Conservation (phyloP, 2,888 invertebrate species). For the Erynnis tages region DNA sequence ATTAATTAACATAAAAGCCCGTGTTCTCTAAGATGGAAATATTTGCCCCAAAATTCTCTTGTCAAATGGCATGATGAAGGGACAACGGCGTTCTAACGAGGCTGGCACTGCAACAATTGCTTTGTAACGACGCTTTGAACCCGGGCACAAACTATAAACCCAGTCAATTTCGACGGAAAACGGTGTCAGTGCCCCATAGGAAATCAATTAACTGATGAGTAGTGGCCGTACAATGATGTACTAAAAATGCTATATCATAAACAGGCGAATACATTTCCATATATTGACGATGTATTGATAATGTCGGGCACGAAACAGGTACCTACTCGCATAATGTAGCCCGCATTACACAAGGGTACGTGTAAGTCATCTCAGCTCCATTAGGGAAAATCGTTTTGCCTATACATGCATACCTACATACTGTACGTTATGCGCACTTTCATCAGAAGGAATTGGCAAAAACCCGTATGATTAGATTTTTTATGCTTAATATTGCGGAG, state of each 20-base stretch:
- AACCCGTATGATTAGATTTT: slow-evolving; percentile 23
- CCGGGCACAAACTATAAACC: slow-evolving; percentile 30
- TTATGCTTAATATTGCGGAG: slow-evolving; percentile 7
- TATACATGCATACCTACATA: slow-evolving; percentile 2
- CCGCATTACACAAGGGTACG: slow-evolving; percentile 25
- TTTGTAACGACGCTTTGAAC: slow-evolving; percentile 31
- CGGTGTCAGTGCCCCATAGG: slow-evolving; percentile 1
- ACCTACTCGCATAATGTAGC: slow-evolving; percentile 18
- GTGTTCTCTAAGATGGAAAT: neutral
- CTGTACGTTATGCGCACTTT: neutral
- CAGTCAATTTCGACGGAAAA: slow-evolving; percentile 23
- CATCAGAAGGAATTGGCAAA: slow-evolving; percentile 17
- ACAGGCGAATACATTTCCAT: slow-evolving; percentile 16
- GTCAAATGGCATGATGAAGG: slow-evolving; percentile 24
- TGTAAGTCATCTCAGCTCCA: slow-evolving; percentile 35
- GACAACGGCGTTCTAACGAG: slow-evolving; percentile 28
- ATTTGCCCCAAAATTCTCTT: slow-evolving; percentile 7
- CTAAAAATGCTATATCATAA: slow-evolving; percentile 4
- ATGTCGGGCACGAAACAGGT: slow-evolving; percentile 10
- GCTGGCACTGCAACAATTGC: slow-evolving; percentile 32
- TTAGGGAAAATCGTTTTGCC: slow-evolving; percentile 28
- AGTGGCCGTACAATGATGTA: neutral
- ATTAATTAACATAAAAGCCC: neutral
- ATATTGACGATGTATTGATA: slow-evolving; percentile 20
- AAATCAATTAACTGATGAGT: slow-evolving; percentile 10